These are phyloP conservation scores for Epinephelus moara DNA, from an alignment of 2,113 vertebrate genomes.

Conservation along the genomic window DNA sequence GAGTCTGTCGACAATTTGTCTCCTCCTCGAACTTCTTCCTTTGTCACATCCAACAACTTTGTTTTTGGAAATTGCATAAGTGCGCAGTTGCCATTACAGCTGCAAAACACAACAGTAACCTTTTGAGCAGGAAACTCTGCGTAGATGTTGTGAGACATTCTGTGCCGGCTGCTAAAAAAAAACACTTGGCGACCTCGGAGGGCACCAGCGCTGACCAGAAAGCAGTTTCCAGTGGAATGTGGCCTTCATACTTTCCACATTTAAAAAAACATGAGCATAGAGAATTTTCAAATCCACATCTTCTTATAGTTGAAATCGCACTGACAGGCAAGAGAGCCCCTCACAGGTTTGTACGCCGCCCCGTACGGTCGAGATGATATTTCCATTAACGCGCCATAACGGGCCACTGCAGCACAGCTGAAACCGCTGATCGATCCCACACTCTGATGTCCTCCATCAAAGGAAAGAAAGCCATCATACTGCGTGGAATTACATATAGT, in stretches of 20 bases:
- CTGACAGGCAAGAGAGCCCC: slow-evolving; percentile 32
- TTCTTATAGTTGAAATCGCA: slow-evolving; percentile 40
- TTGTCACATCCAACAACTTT: slow-evolving; percentile 26
- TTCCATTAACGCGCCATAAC: slow-evolving; percentile 56
- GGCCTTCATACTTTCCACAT: slow-evolving; percentile 69
- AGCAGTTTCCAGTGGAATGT: slow-evolving; percentile 61
- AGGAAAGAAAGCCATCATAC: slow-evolving; percentile 4
- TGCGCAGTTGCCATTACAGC: slow-evolving; percentile 11
- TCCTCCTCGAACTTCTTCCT: slow-evolving; percentile 19
- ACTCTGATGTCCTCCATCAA: slow-evolving; percentile 39
- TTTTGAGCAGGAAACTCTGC: slow-evolving; percentile 65
- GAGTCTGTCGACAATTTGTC: slow-evolving; percentile 4
- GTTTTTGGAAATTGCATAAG: slow-evolving; percentile 5
- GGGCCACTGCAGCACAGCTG: background rate
- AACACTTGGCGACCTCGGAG: slow-evolving; percentile 46
- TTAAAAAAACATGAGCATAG: slow-evolving; percentile 47
- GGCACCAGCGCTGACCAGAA: slow-evolving; percentile 56
- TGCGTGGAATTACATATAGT: background rate
- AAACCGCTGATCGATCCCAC: slow-evolving; percentile 15
- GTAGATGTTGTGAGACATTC: slow-evolving; percentile 52
- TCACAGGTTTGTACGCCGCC: slow-evolving; percentile 20
- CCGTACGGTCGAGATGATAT: slow-evolving; percentile 3
- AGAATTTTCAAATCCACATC: slow-evolving; percentile 39
- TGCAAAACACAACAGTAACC: slow-evolving; percentile 59
- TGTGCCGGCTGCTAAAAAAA: slow-evolving; percentile 40